phyloP scores from a whole-genome alignment of 2,888 invertebrate species.

The Altica lythri region DNA sequence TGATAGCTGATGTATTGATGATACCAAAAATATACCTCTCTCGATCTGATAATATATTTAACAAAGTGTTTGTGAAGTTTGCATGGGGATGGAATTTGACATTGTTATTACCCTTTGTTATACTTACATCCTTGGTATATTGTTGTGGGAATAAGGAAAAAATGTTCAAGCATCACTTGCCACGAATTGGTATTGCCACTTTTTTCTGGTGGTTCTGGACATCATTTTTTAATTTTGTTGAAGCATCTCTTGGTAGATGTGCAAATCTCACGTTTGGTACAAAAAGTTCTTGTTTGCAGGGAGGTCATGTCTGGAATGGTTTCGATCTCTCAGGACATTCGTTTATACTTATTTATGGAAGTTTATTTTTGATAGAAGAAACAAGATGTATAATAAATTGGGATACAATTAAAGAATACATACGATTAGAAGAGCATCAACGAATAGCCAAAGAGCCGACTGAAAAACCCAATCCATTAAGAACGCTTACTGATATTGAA shows the following conservation, averaged over 20 bases:
- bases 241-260: constrained; percentile 79
- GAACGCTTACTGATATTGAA: constrained; percentile 70
- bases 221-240: constrained; percentile 78
- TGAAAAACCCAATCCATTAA: constrained; percentile 66
- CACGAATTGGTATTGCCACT: constrained; percentile 79
- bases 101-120: constrained; percentile 77
- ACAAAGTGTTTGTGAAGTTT: constrained; percentile 92
- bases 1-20: constrained; percentile 81
- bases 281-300: constrained; percentile 74
- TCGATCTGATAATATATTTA: constrained; percentile 89
- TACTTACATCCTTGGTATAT: constrained; percentile 79
- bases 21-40: constrained; percentile 87
- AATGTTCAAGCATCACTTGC: constrained; percentile 73
- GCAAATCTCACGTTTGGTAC: constrained; percentile 62
- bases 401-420: constrained; percentile 84
- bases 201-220: constrained; percentile 89
- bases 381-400: constrained; percentile 86
- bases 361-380: constrained; percentile 91
- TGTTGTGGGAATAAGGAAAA: constrained; percentile 79
- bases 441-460: constrained; percentile 58
- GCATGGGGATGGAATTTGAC: constrained; percentile 97
- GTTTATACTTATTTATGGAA: constrained; percentile 93
- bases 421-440: constrained; percentile 80
- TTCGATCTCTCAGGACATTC: constrained; percentile 97
- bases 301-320: constrained; percentile 87